Evolutionary conservation across 1,140 invertebrate species (phyloP), one percentile per base, ranked within the genome.

Genomic region (honey bee (Apis mellifera)): DNA sequence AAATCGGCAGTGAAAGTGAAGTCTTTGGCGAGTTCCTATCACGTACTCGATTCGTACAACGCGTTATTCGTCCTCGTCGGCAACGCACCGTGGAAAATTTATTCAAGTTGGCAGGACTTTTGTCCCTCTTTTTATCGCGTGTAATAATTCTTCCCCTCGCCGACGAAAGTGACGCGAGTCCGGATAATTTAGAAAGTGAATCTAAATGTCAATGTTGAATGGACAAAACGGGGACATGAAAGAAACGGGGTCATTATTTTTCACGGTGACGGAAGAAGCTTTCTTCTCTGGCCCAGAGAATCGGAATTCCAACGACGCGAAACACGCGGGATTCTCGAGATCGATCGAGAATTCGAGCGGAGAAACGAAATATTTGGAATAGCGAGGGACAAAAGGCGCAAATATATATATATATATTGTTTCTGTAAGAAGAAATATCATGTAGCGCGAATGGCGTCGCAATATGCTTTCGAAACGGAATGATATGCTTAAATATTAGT

Each of bases 1-100:
- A n/a, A 68, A 86, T 82, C 71, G n/a, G 68, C 60, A 23, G 73
- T 83, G 77, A 81, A 83, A 86, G 80, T 54, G 48, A 26, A 52
- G 50, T 32, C 57, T 62, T n/a, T 23, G 54, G 52, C 48, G 5
- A 21, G 21, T 32, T 32, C 13, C 60, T 70, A 73, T 60, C 55
- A 69, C 48, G 65, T 69, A 17, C 50, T 21, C 11, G 17, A 2
- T 55, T 42, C 32, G 32, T 42, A 7, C 32, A 21, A 55, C 70
- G 21, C n/a, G n/a, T n/a, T n/a, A n/a, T 73, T 80, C 59, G 69
- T 73, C 50, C 60, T 74, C 66, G 54, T 76, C 65, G 42, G 11
- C 52, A 4, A 11, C 32, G 8, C 32, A n/a, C 48, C 8, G n/a
- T 70, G 76, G 55, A 62, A 78, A 78, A 78, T 70, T 78, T 70